Percentiles rank a stretch among this genome's conserved stretches.
phyloP scores from a whole-genome alignment of 1,140 invertebrate genomes.

The Chelonus insularis region DNA sequence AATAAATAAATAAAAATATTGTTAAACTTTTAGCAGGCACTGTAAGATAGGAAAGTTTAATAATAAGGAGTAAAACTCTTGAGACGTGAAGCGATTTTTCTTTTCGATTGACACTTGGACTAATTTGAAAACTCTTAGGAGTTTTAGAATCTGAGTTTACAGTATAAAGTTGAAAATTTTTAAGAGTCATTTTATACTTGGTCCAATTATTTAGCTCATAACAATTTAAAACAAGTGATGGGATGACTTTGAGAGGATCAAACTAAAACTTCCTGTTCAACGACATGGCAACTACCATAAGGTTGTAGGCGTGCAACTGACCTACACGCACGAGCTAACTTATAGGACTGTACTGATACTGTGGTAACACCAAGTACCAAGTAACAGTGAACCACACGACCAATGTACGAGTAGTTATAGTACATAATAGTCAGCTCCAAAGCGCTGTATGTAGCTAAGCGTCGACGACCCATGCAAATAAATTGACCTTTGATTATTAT shows the following conservation, averaged over 20 bases:
- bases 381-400: too few relatives aligned
- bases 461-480: slow-evolving; percentile 20
- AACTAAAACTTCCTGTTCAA: not conserved
- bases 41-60: too few relatives aligned
- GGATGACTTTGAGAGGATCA: not conserved
- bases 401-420: too few relatives aligned
- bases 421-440: too few relatives aligned
- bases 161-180: not conserved
- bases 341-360: not conserved
- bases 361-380: not conserved
- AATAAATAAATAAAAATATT: not conserved
- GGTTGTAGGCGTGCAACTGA: not conserved
- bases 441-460: not conserved
- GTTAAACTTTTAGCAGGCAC: not conserved
- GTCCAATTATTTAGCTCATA: not conserved
- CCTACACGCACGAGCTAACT: not conserved
- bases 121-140: not conserved
- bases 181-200: not conserved
- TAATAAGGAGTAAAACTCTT: not conserved
- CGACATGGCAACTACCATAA: not conserved
- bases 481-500: slow-evolving; percentile 20
- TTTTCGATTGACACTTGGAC: slow-evolving; percentile 3
- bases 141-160: not conserved
- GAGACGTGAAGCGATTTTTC: not conserved
- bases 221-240: not conserved